Percentiles rank a stretch among this genome's conserved stretches.
Conservation (phyloP, 2,113 vertebrate genomes). For the Notothenia coriiceps region DNA sequence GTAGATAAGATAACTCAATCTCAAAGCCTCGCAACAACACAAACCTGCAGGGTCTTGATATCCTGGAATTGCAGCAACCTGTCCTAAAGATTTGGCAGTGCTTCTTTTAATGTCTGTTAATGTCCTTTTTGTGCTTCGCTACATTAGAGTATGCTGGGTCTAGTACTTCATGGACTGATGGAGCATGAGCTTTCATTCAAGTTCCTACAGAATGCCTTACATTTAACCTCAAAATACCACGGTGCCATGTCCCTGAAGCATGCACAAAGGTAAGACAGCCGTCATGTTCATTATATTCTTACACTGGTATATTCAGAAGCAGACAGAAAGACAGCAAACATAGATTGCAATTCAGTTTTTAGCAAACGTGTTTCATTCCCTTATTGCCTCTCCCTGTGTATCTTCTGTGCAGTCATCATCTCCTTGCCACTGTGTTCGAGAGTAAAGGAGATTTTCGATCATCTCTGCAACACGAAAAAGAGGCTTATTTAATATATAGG, state of each 20-base stretch:
- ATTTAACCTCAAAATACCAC: conserved; percentile 90
- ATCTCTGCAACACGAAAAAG: conserved; percentile 93
- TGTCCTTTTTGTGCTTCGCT: conserved; percentile 21
- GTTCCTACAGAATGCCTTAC: conserved; percentile 91
- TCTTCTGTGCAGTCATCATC: conserved; percentile 87
- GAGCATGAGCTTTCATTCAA: conserved; percentile 92
- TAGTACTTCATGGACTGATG: conserved; percentile 92
- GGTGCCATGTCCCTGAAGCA: conserved; percentile 90
- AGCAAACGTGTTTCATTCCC: not conserved
- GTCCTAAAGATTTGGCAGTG: no score
- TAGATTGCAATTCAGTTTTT: not conserved
- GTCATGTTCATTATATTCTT: not conserved
- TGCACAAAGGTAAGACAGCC: conserved; percentile 88
- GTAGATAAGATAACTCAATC: not conserved
- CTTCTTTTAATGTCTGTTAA: not conserved
- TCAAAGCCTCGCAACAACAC: no score
- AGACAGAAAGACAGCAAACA: not conserved
- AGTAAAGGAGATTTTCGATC: conserved; percentile 94
- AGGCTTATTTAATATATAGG: conserved; percentile 92
- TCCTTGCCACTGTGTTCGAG: conserved; percentile 92
- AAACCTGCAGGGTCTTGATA: no score
- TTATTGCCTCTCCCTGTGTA: not conserved
- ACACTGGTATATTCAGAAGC: not conserved
- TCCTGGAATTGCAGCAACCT: no score
- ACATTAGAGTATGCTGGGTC: conserved; percentile 91